Base-by-base conservation (phyloP, 2,888 invertebrate species). In the Pycnomerus fuliginosus region DNA sequence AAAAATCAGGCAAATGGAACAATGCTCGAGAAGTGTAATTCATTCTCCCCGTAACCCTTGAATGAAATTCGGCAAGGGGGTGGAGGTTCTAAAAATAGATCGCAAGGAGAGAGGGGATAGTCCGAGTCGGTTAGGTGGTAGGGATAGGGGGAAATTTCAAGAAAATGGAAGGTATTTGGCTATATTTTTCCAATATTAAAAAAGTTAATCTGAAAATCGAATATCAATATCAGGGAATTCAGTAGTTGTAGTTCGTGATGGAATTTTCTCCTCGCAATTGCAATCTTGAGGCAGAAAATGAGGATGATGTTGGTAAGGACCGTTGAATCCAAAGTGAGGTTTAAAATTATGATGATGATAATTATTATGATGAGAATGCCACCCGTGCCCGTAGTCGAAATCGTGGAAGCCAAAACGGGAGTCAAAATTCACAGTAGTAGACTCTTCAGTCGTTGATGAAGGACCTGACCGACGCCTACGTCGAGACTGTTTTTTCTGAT, bases 61-160 rank as follows among this genome's bases (percentile, higher is more conserved):
- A 48, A 48, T 48, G 43, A 44, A 48, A 48, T 48, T 48, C 44
- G 44, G 44, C 35, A 35, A 37, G 12, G 36, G 46, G 38, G 40
- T 39, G 39, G 48, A 43, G 44, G 48, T 48, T 48, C 48, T 48
- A 48, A 44, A 44, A 44, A 44, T 48, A 48, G 48, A 48, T 28
- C 28, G 43, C 40, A 35, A 27, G 23, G 30, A 31, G 22, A 37
- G 12, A 35, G 47, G 29, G 17, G 20, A 30, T n/a, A n/a, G n/a
- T n/a, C n/a, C n/a, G n/a, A n/a, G n/a, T n/a, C n/a, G 5, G 20
- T 20, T 8, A 20, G 5, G 20, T 20, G 5, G 8, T 20, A 5
- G 20, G 20, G 20, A 8, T 5, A 20, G 20, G 20, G 20, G 20
- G 20, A 5, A 8, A 8, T 20, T 20, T 20, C 8, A 5, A 8